A percentile compares a stretch with the other conserved stretches of the same genome.
Evolutionary conservation across 2,888 invertebrate species (phyloP).

Genomic region (Heliconius cydno): DNA sequence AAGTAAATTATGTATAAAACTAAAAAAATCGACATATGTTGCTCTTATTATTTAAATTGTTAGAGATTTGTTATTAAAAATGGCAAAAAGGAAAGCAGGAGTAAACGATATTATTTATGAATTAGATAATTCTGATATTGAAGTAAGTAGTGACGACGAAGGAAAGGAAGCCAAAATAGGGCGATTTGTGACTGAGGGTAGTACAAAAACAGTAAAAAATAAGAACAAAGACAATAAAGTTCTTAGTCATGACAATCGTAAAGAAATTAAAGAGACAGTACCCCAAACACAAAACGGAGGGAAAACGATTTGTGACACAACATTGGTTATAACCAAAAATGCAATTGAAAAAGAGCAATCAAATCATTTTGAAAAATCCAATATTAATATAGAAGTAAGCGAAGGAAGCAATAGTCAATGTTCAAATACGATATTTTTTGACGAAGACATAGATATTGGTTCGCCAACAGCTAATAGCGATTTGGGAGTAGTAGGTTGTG

Average conservation of each 20-base stretch:
- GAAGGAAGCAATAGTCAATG: constrained; percentile 15
- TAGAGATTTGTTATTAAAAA: constrained; percentile 46
- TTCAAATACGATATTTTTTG: constrained; percentile 56
- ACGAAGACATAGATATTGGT: constrained; percentile 70
- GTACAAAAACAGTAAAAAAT: constrained; percentile 47
- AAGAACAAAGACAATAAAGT: constrained; percentile 54
- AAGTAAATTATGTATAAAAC: constrained; percentile 34
- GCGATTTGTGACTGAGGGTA: constrained; percentile 55
- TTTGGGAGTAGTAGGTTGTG: constrained; percentile 69
- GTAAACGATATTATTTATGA: constrained; percentile 80
- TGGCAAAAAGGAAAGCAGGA: constrained; percentile 76
- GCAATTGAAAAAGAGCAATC: constrained; percentile 48
- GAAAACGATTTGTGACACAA: constrained; percentile 61
- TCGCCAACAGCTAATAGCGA: constrained; percentile 68
- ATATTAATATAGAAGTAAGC: constrained; percentile 6
- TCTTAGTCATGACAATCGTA: constrained; percentile 55
- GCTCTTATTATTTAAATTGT: neutral
- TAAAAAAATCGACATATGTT: constrained; percentile 32
- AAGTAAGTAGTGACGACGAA: constrained; percentile 76
- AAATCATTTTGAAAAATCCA: constrained; percentile 13
- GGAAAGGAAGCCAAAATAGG: constrained; percentile 68
- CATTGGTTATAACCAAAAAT: constrained; percentile 51
- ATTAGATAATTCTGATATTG: constrained; percentile 78
- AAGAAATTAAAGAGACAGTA: constrained; percentile 52
- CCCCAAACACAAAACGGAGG: constrained; percentile 67